phyloP scores from a whole-genome alignment of 2,113 vertebrate genomes.

The Neoarius graeffei region DNA sequence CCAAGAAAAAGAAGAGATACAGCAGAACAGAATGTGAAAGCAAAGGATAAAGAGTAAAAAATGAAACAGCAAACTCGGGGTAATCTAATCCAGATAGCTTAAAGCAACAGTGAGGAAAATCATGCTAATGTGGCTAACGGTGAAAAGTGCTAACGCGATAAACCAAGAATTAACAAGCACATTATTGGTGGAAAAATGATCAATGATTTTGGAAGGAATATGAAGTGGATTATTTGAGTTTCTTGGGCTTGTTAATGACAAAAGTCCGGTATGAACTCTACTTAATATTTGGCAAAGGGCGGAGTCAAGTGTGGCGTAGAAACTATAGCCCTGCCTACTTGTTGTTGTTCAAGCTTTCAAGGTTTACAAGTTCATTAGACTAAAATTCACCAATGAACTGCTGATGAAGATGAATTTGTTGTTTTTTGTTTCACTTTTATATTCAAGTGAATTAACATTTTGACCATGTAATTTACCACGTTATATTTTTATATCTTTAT shows the following conservation, averaged over 20 bases:
- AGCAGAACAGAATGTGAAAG: slow-evolving; percentile 27
- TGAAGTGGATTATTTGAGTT: not conserved
- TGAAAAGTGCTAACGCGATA: not conserved
- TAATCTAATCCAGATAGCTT: not conserved
- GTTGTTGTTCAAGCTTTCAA: not conserved
- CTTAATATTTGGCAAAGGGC: not conserved
- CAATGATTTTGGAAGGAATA: not conserved
- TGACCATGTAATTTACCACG: not conserved
- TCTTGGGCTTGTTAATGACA: no score
- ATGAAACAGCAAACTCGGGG: not conserved
- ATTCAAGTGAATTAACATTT: not conserved
- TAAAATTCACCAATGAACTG: not conserved
- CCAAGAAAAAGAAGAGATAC: slow-evolving; percentile 30
- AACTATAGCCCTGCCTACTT: not conserved
- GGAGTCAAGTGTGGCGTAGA: not conserved
- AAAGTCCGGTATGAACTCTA: not conserved
- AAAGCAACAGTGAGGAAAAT: not conserved
- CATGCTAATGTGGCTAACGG: slow-evolving; percentile 4
- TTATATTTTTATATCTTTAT: not conserved
- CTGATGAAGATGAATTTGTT: not conserved
- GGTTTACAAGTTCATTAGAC: not conserved
- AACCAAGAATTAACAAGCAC: not conserved
- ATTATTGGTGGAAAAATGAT: not conserved
- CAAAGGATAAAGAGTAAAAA: not conserved
- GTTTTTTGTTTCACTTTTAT: not conserved